A percentile compares a stretch with the other conserved stretches of the same genome.
Evolutionary conservation across 2,113 vertebrate species (phyloP).

Genomic region (Girardinichthys multiradiatus): DNA sequence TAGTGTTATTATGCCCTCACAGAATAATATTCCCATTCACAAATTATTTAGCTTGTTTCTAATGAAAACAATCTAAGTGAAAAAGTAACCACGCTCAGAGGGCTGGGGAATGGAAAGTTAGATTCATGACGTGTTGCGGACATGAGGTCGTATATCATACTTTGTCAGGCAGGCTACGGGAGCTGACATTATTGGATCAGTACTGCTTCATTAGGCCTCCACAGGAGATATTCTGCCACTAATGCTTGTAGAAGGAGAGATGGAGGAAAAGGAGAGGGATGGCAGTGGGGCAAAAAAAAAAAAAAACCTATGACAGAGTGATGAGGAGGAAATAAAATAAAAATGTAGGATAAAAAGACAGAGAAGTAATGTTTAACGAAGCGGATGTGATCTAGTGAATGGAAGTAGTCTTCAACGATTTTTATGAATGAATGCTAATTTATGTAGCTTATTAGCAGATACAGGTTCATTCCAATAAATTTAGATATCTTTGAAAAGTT

Average conservation of each 20-base stretch:
- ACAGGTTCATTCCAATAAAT: background rate
- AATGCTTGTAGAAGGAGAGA: constrained; percentile 46
- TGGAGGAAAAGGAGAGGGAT: background rate
- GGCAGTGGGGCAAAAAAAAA: background rate
- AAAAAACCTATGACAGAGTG: constrained; percentile 3
- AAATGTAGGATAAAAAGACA: background rate
- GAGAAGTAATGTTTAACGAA: background rate
- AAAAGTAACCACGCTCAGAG: constrained; percentile 21
- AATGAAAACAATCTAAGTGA: constrained; percentile 29
- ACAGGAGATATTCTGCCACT: constrained; percentile 38
- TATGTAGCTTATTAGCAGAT: background rate
- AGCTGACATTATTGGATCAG: constrained; percentile 68
- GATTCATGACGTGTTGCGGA: constrained; percentile 30
- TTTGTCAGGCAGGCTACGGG: constrained; percentile 53
- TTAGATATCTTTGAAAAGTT: too few relatives aligned
- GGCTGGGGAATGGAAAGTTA: constrained; percentile 34
- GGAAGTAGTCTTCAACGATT: background rate
- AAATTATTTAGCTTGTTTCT: constrained; percentile 4
- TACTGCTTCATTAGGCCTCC: constrained; percentile 67
- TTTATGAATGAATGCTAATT: background rate
- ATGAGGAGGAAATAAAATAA: background rate
- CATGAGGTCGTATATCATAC: constrained; percentile 46
- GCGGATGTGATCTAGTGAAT: background rate
- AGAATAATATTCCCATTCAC: constrained; percentile 3
- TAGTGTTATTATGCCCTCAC: constrained; percentile 5